Base-by-base conservation (phyloP, 2,888 invertebrate genomes). In the Mythimna impura region DNA sequence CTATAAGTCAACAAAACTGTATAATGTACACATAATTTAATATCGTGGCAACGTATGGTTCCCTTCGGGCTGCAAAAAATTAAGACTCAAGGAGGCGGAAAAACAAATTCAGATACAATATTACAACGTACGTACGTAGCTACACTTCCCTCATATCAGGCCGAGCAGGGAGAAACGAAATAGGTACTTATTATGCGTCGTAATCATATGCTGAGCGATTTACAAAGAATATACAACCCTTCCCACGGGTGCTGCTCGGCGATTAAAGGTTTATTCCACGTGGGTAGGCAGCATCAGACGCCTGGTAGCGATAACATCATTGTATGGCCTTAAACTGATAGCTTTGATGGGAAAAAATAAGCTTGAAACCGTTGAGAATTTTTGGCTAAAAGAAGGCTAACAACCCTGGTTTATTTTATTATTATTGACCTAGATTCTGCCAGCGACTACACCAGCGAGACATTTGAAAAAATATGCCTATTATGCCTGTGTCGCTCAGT, bases 121-220 rank as follows among this genome's bases (percentile, higher is more conserved):
- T 66, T 60, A 36, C 22, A 30, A 25, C 55, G 50, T 58, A 36
- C 22, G 36, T 25, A 20, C 63, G 66, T 50, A 55, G 50, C 40
- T 50, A 67, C 34, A 40, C 17, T 58, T 66, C 50, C 43, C 61
- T 54, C 61, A 71, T 71, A 79, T 60, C 70, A 58, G 57, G 10
- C 25, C 30, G 22, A 25, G 68, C 66, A 58, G 52, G 58, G 65
- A 20, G 47, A 10, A 22, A 25, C 40, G 34, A 34, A 77, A 72
- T 66, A 3, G 30, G 30, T 30, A 72, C 66, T 81, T 76, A 76
- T 64, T 70, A 66, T 66, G 50, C 58, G 43, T 9, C 55, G 57
- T 77, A 77, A 82, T 81, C 82, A 81, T 71, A 81, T 67, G 82
- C 78, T 60, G 82, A 71, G 52, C 71, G 82, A 55, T 71, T 77